phyloP scores from a whole-genome alignment of 1,140 invertebrate genomes.

The Pollicipes pollicipes region DNA sequence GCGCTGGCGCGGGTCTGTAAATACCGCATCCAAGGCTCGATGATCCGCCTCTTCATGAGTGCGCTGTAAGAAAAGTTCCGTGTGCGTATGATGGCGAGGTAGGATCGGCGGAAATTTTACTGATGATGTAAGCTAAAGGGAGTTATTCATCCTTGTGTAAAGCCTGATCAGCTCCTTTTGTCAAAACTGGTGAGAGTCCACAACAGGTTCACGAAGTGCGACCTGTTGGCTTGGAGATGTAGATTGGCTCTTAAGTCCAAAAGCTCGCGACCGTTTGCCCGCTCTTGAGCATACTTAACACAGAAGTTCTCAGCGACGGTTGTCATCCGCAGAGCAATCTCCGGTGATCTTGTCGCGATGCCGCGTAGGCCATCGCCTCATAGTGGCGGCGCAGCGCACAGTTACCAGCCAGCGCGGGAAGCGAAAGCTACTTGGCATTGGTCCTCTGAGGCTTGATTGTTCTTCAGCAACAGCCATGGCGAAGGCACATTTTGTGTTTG shows the following conservation, averaged over 20 bases:
- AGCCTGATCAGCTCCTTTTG: background rate
- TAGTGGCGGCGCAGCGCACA: background rate
- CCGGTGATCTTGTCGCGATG: no score
- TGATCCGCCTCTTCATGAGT: no score
- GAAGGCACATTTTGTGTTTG: background rate
- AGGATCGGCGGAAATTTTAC: background rate
- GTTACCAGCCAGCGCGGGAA: background rate
- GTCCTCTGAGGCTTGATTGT: background rate
- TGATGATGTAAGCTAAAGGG: background rate
- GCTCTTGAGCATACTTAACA: no score
- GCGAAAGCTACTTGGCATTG: background rate
- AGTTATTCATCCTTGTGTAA: background rate
- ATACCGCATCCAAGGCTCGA: no score
- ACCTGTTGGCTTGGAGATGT: no score
- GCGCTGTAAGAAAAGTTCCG: no score
- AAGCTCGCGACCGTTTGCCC: background rate
- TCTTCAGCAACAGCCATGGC: background rate
- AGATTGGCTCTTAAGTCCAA: background rate
- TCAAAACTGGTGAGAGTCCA: background rate
- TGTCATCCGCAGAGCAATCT: no score
- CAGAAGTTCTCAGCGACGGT: no score
- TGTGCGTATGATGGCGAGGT: no score
- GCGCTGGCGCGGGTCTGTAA: no score
- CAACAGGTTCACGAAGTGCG: no score
- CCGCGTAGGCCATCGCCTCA: background rate